phyloP scores from a whole-genome alignment of 2,113 vertebrate genomes.

The Corythornis vintsioides region DNA sequence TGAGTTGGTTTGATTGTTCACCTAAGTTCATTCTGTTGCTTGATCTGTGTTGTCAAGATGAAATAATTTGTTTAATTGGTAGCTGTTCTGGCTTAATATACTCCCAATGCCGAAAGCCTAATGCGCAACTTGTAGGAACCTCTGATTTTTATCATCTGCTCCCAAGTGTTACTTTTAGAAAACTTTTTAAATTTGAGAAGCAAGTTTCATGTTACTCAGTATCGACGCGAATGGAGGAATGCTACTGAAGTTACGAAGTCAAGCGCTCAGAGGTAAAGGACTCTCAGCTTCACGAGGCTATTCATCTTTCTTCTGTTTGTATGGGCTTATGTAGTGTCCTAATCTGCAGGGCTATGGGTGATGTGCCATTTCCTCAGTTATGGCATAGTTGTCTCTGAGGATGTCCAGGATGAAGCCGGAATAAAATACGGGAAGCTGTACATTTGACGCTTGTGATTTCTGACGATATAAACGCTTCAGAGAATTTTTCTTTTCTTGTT shows the following conservation, averaged over 20 bases:
- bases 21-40: not conserved
- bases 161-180: not conserved
- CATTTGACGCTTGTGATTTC: not conserved
- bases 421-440: not conserved
- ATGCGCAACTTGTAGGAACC: not conserved
- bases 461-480: not conserved
- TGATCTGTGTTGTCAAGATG: not conserved
- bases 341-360: not conserved
- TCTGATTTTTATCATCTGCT: not conserved
- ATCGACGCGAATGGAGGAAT: not conserved
- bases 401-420: not conserved
- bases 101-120: not conserved
- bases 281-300: not conserved
- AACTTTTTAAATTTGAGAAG: not conserved
- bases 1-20: not conserved
- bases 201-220: not conserved
- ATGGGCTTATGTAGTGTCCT: not conserved
- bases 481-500: not conserved
- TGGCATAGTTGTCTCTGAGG: not conserved
- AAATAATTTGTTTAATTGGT: not conserved
- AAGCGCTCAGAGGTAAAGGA: not conserved
- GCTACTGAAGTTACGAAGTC: not conserved
- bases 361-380: not conserved
- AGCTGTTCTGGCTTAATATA: not conserved
- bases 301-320: not conserved